Conservation (phyloP, 2,888 invertebrate species). For the Pristionchus arcanus region DNA sequence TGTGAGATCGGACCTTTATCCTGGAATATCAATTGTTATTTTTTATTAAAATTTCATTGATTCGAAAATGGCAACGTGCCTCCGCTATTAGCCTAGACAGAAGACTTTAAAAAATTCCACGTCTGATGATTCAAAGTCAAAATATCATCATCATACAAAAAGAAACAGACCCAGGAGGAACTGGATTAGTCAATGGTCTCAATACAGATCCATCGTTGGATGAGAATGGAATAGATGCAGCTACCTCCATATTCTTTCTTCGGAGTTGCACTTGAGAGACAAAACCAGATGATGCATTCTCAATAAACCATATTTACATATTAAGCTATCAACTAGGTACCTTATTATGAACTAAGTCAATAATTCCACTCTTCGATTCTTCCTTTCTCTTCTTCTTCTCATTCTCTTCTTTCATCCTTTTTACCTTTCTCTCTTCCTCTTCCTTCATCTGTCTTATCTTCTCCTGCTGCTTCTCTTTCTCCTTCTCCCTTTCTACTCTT, state of each 20-base stretch:
- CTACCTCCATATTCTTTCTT: not conserved
- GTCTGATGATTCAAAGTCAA: not conserved
- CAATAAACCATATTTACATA: not conserved
- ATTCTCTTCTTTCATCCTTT: not conserved
- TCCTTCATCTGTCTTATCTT: not conserved
- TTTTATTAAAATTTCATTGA: not conserved
- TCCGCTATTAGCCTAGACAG: no score
- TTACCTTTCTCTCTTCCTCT: not conserved
- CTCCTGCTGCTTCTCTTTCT: not conserved
- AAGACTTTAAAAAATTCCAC: no score
- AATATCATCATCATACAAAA: not conserved
- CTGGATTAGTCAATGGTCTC: not conserved
- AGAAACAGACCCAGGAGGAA: not conserved
- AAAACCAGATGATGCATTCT: not conserved
- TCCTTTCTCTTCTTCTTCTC: constrained; percentile 1
- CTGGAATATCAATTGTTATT: not conserved
- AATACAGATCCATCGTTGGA: not conserved
- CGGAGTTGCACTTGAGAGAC: constrained; percentile 14
- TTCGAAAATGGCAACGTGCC: no score
- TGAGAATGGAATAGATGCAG: constrained; percentile 20
- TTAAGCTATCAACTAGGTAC: not conserved
- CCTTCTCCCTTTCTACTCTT: not conserved
- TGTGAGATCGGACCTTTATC: not conserved
- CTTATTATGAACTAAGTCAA: not conserved
- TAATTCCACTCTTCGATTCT: not conserved